Evolutionary conservation across 2,888 invertebrate species (phyloP).

Genomic region (Pollenia griseotomentosa): DNA sequence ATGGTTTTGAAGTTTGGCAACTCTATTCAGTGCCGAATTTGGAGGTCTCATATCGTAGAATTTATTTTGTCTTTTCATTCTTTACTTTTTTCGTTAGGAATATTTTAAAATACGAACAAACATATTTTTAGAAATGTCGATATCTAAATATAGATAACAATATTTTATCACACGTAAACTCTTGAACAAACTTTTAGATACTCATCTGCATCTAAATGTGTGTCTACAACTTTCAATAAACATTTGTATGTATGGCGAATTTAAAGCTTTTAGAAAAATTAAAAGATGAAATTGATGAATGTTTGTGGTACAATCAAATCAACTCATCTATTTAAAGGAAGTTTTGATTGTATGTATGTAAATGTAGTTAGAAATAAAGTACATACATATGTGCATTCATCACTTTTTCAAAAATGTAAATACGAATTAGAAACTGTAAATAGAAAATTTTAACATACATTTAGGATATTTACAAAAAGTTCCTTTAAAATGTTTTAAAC

Average conservation of each 20-base stretch:
- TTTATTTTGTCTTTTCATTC: conserved; percentile 14
- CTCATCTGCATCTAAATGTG: not conserved
- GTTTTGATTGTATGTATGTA: not conserved
- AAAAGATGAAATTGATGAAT: conserved; percentile 20
- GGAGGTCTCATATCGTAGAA: conserved; percentile 14
- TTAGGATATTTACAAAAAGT: too few species aligned
- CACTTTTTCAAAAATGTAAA: not conserved
- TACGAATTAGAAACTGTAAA: not conserved
- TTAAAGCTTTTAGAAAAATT: conserved; percentile 27
- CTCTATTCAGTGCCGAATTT: not conserved
- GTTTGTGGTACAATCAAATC: not conserved
- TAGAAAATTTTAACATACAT: not conserved
- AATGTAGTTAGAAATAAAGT: not conserved
- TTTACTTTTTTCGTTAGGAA: conserved; percentile 12
- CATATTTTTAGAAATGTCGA: conserved; percentile 69
- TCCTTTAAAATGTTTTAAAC: too few species aligned
- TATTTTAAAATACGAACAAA: conserved; percentile 19
- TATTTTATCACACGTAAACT: conserved; percentile 9
- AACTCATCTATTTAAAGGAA: not conserved
- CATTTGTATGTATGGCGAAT: not conserved
- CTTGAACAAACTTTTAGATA: not conserved
- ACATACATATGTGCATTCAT: conserved; percentile 2
- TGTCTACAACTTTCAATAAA: not conserved
- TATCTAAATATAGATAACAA: conserved; percentile 52
- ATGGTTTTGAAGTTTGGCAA: too few species aligned